Evolutionary conservation across 64 coral and sea anemone species (phyloP).

Genomic region (Montipora cactus): DNA sequence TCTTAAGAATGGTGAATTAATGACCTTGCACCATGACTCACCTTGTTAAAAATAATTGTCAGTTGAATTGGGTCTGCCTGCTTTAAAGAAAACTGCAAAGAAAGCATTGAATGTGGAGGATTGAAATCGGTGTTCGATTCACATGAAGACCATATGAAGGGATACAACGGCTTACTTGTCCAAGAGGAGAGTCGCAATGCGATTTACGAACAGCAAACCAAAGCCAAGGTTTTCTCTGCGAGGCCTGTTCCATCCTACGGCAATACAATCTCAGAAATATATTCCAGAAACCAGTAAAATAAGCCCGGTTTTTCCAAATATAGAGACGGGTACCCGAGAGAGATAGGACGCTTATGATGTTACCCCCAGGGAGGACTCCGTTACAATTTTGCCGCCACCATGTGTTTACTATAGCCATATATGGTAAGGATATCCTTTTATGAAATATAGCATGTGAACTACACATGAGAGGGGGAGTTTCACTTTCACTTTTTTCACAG

Average conservation of each 20-base stretch:
- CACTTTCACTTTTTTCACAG: no score
- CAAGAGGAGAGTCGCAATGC: slow-evolving; percentile 10
- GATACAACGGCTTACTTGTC: not conserved
- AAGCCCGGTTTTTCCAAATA: not conserved
- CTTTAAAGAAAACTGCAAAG: slow-evolving; percentile 75
- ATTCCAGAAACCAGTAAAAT: not conserved
- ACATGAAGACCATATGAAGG: not conserved
- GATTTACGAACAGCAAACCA: slow-evolving; percentile 11
- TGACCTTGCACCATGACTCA: not conserved
- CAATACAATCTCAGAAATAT: not conserved
- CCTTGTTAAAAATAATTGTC: slow-evolving; percentile 92
- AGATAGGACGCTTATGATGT: not conserved
- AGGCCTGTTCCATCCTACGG: slow-evolving; percentile 6
- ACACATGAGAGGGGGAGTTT: slow-evolving; percentile 2
- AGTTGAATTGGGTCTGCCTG: slow-evolving; percentile 81
- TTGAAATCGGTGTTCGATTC: not conserved
- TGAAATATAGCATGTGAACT: slow-evolving; percentile 3
- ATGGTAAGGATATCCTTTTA: slow-evolving; percentile 11
- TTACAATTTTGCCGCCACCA: slow-evolving; percentile 41
- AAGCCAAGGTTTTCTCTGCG: not conserved
- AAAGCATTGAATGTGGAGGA: not conserved
- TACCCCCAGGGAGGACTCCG: not conserved
- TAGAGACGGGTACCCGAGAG: not conserved
- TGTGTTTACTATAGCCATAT: slow-evolving; percentile 45
- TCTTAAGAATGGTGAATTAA: not conserved